Evolutionary conservation across 2,113 vertebrate genomes (phyloP).

Genomic region (Phodopus roborovskii): DNA sequence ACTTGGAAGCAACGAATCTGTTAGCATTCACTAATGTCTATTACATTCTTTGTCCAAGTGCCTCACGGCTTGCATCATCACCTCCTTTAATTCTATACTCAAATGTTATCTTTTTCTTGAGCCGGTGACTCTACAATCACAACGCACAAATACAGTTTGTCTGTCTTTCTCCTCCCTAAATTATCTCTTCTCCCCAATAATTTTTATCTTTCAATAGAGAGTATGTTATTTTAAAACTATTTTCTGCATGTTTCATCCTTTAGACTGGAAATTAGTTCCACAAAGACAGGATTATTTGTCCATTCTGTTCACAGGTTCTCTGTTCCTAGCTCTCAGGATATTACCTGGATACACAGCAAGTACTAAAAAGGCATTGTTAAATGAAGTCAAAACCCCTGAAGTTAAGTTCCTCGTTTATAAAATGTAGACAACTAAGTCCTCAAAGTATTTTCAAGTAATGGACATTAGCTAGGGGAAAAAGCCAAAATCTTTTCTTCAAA

Average conservation of each 20-base stretch:
- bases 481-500: conserved; percentile 18
- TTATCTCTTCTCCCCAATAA: conserved; percentile 8
- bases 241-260: conserved; percentile 20
- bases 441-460: conserved; percentile 42
- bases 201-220: not conserved
- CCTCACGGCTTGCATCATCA: not conserved
- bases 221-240: not conserved
- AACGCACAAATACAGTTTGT: not conserved
- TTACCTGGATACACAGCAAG: not conserved
- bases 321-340: conserved; percentile 7
- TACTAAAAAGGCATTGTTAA: conserved; percentile 43
- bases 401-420: conserved; percentile 42
- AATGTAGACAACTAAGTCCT: conserved; percentile 4
- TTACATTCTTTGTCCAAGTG: not conserved
- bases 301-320: not conserved
- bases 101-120: not conserved
- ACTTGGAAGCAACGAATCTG: not conserved
- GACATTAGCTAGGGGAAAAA: not conserved
- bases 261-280: not conserved
- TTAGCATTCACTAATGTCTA: not conserved
- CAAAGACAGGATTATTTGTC: not conserved
- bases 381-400: conserved; percentile 54
- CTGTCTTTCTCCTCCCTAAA: not conserved
- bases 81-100: not conserved
- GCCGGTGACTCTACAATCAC: not conserved